A percentile compares a stretch with the other conserved stretches of the same genome.
phyloP scores from a whole-genome alignment of 1,140 invertebrate genomes.

The Copidosoma floridanum region DNA sequence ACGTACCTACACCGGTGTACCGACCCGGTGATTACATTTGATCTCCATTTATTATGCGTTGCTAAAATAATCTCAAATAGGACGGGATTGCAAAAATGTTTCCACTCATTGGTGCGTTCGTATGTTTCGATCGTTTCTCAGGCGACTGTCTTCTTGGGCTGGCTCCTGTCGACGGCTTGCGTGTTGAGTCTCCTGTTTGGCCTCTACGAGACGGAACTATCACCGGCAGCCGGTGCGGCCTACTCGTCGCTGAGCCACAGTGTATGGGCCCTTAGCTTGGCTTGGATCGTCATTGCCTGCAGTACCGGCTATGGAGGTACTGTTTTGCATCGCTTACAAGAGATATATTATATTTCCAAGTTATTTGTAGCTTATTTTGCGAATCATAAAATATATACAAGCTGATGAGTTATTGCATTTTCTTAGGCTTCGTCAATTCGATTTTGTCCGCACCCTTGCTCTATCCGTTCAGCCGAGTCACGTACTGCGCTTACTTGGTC shows the following conservation, averaged over 20 bases:
- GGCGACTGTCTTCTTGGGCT: slow-evolving; percentile 67
- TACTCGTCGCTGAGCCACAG: slow-evolving; percentile 84
- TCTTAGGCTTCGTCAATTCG: slow-evolving; percentile 68
- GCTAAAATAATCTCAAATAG: neutral
- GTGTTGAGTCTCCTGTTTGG: slow-evolving; percentile 75
- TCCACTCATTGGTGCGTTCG: neutral
- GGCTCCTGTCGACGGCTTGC: slow-evolving; percentile 64
- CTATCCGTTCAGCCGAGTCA: slow-evolving; percentile 80
- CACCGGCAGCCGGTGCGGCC: slow-evolving; percentile 68
- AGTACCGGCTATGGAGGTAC: slow-evolving; percentile 83
- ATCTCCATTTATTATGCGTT: neutral
- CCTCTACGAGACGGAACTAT: slow-evolving; percentile 69
- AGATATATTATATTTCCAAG: too few species aligned
- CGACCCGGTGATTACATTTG: neutral
- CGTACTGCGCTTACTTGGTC: slow-evolving; percentile 80
- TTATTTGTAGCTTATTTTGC: too few species aligned
- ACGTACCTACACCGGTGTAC: too few species aligned
- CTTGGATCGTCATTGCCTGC: slow-evolving; percentile 87
- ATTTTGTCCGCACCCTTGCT: slow-evolving; percentile 73
- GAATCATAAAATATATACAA: neutral
- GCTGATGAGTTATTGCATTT: neutral
- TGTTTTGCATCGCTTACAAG: too few species aligned
- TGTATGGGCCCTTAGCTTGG: slow-evolving; percentile 76
- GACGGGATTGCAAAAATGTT: neutral
- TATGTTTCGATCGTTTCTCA: too few species aligned